phyloP scores from a whole-genome alignment of 2,113 vertebrate genomes.

The Gavialis gangeticus region DNA sequence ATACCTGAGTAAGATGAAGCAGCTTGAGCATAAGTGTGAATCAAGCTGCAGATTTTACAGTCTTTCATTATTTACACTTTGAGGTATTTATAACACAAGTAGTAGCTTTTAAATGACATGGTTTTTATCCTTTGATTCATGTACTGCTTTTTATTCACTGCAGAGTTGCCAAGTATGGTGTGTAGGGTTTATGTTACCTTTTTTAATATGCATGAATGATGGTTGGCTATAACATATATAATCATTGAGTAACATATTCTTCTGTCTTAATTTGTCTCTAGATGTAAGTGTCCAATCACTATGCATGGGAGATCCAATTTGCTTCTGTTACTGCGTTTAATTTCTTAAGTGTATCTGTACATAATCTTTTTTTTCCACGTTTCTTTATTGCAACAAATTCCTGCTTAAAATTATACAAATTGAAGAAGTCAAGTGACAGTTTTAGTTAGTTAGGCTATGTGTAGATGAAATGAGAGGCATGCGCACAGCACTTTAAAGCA shows the following conservation, averaged over 20 bases:
- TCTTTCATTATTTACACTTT: background rate
- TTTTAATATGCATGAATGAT: background rate
- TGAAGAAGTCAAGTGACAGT: background rate
- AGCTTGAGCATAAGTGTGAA: too few species aligned
- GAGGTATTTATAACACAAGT: background rate
- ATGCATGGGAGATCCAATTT: background rate
- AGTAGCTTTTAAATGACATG: background rate
- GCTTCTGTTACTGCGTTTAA: background rate
- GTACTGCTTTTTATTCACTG: background rate
- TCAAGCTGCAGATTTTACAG: background rate
- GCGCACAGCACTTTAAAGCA: too few species aligned
- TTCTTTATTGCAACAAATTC: background rate
- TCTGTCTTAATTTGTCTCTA: background rate
- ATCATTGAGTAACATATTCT: background rate
- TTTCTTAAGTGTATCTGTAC: background rate
- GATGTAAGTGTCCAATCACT: background rate
- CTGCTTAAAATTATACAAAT: background rate
- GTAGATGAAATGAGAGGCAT: too few species aligned
- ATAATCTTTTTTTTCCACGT: background rate
- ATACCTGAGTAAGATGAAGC: too few species aligned
- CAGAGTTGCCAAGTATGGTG: background rate
- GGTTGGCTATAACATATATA: rapidly evolving
- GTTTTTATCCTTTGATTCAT: background rate
- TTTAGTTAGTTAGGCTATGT: too few species aligned
- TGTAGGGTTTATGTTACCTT: background rate